phyloP scores from a whole-genome alignment of 2,888 invertebrate species.

The Esperia sulphurella region DNA sequence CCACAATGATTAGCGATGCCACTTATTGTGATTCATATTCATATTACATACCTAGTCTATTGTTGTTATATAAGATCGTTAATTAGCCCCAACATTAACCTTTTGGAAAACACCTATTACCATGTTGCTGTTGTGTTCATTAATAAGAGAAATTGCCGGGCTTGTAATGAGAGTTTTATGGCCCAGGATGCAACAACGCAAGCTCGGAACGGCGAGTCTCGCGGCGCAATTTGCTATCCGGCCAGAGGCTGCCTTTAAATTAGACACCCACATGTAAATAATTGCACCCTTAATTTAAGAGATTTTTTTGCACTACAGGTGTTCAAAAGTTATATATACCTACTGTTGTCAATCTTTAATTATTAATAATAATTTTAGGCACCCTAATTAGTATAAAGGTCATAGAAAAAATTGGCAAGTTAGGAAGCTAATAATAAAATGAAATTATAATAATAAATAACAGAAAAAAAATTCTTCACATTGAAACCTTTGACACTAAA shows the following conservation, averaged over 20 bases:
- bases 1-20: no score
- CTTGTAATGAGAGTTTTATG: constrained; percentile 54
- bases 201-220: constrained; percentile 35
- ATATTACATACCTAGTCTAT: background rate
- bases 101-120: constrained; percentile 31
- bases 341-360: no score
- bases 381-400: no score
- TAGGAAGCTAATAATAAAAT: no score
- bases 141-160: constrained; percentile 52
- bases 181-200: constrained; percentile 29
- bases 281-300: constrained; percentile 15
- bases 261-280: constrained; percentile 29
- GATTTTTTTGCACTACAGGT: no score
- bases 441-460: no score
- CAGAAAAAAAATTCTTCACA: no score
- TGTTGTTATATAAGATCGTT: constrained; percentile 5
- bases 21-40: no score
- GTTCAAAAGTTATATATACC: no score
- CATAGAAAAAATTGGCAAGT: no score
- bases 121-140: constrained; percentile 44
- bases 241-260: constrained; percentile 2
- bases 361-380: no score
- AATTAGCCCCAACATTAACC: constrained; percentile 6
- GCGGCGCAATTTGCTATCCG: constrained; percentile 16
- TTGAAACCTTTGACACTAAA: no score